Percentiles rank a stretch among this genome's conserved stretches.
These are phyloP conservation scores for Tetramorium parvispinum DNA, from an alignment of 1,140 invertebrate genomes.

Conservation along the genomic window DNA sequence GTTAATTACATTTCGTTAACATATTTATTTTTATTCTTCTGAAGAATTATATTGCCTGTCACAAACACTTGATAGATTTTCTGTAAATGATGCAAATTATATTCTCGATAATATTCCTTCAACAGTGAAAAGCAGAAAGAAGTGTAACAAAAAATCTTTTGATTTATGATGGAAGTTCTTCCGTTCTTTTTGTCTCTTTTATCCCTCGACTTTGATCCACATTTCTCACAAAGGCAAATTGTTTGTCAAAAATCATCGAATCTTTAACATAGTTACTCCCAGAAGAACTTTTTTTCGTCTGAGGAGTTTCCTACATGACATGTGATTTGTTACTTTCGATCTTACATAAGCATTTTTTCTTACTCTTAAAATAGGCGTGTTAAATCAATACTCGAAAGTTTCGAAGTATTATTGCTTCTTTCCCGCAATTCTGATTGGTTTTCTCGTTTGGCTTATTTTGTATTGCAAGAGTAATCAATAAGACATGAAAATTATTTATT, in stretches of 20 bases:
- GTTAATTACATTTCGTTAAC: neutral
- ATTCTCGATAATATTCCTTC: neutral
- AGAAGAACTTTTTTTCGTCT: neutral
- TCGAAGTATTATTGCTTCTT: no score
- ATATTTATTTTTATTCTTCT: neutral
- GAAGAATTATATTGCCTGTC: neutral
- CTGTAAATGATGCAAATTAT: neutral
- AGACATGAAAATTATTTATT: no score
- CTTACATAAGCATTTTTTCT: neutral
- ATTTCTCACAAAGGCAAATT: constrained; percentile 43
- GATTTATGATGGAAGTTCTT: constrained; percentile 46
- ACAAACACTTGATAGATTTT: constrained; percentile 8
- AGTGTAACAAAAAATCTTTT: neutral
- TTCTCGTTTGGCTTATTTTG: no score
- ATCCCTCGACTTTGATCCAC: constrained; percentile 31
- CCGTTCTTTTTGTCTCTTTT: neutral
- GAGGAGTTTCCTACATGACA: neutral
- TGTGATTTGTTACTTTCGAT: neutral
- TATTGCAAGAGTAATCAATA: no score
- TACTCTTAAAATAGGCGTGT: no score
- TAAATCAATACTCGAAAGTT: no score
- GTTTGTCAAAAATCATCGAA: constrained; percentile 43
- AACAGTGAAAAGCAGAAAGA: neutral
- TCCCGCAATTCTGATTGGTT: no score
- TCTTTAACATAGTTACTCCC: neutral